Percentiles rank a stretch among this genome's conserved stretches.
These are phyloP conservation scores for Chamaea fasciata DNA, from an alignment of 2,113 vertebrate genomes.

Conservation along the genomic window DNA sequence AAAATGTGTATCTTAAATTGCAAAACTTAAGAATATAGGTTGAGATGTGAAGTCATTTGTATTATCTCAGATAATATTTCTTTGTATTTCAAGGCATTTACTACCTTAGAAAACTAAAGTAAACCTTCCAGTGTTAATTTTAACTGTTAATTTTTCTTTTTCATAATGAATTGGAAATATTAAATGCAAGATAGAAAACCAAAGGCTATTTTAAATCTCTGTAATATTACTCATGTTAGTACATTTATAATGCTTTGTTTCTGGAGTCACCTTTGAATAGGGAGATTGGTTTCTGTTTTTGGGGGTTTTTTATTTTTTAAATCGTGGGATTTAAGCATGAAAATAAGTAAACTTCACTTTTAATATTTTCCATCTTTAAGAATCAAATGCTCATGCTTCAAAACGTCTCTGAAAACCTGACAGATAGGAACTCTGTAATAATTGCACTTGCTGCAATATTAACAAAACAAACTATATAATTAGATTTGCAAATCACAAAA, in stretches of 20 bases:
- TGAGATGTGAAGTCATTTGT: neutral
- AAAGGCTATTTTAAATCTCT: neutral
- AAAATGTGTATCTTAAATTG: neutral
- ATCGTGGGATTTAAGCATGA: neutral
- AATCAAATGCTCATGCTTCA: neutral
- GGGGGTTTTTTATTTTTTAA: neutral
- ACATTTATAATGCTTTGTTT: neutral
- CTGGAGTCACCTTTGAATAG: neutral
- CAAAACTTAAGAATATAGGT: neutral
- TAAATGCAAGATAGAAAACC: neutral
- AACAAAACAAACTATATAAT: neutral
- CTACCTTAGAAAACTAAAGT: neutral
- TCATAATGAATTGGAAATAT: neutral
- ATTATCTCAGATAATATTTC: constrained; percentile 1
- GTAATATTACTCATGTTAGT: neutral
- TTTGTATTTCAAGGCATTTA: neutral
- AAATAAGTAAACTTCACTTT: neutral
- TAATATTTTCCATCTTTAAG: neutral
- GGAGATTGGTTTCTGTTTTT: neutral
- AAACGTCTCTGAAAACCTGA: neutral
- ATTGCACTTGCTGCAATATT: neutral
- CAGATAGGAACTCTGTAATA: neutral
- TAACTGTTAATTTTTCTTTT: neutral
- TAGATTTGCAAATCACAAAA: neutral
- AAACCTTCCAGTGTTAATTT: neutral